Percentiles rank a stretch among this genome's conserved stretches.
phyloP scores from a whole-genome alignment of 2,888 invertebrate species.

The Caenorhabditis macrosperma region DNA sequence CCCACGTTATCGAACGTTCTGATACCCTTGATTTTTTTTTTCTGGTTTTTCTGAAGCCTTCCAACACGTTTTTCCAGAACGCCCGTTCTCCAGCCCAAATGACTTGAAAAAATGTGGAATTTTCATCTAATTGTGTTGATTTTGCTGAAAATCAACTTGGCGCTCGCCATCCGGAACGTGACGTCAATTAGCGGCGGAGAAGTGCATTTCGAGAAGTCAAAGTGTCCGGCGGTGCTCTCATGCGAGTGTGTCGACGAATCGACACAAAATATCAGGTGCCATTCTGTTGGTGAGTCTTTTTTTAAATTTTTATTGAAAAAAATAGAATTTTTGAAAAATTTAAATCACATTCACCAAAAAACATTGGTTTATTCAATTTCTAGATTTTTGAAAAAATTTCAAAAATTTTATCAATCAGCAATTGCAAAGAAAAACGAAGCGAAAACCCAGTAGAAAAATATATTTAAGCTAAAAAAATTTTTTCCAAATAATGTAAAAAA shows the following conservation, averaged over 20 bases:
- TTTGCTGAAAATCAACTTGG: not conserved
- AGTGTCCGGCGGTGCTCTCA: conserved; percentile 42
- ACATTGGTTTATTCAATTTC: too few relatives aligned
- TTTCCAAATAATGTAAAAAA: too few relatives aligned
- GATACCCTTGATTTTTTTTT: not conserved
- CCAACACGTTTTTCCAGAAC: not conserved
- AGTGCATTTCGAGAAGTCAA: not conserved
- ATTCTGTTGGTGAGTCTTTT: conserved; percentile 27
- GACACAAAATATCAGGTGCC: conserved; percentile 31
- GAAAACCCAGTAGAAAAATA: too few relatives aligned
- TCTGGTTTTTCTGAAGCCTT: not conserved
- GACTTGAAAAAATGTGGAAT: conserved; percentile 23
- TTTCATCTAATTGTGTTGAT: conserved; percentile 4
- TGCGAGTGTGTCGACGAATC: conserved; percentile 39
- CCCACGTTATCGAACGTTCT: conserved; percentile 1
- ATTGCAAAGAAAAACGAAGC: not conserved
- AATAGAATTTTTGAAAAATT: not conserved
- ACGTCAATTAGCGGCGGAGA: not conserved
- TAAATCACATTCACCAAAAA: too few relatives aligned
- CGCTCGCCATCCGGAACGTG: not conserved
- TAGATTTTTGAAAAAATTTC: not conserved
- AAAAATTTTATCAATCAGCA: not conserved
- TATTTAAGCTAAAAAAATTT: not conserved
- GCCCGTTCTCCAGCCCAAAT: not conserved
- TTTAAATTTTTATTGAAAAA: conserved; percentile 5